phyloP scores from a whole-genome alignment of 2,888 invertebrate species.

The Baccha elongata region DNA sequence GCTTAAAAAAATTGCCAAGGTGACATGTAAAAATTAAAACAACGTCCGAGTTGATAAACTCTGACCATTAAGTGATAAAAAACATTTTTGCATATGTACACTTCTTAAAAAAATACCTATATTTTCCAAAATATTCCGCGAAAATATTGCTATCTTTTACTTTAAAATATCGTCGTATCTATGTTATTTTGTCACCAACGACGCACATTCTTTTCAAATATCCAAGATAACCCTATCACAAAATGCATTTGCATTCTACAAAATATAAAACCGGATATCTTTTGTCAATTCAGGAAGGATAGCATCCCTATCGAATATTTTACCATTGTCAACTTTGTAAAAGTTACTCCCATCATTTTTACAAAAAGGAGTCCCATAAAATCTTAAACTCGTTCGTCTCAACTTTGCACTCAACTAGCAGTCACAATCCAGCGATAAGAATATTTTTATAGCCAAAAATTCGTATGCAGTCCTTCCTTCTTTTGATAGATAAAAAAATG shows the following conservation, averaged over 20 bases:
- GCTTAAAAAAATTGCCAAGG: too few species aligned
- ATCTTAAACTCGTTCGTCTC: constrained; percentile 13
- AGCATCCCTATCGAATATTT: constrained; percentile 18
- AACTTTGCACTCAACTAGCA: constrained; percentile 5
- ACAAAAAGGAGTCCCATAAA: constrained; percentile 27
- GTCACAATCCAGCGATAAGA: constrained; percentile 46
- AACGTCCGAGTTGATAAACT: too few species aligned
- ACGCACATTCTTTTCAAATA: neutral
- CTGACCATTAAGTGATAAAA: too few species aligned
- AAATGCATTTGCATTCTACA: constrained; percentile 27
- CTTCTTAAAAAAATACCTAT: too few species aligned
- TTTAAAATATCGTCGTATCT: too few species aligned
- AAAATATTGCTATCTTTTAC: too few species aligned
- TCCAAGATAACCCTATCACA: constrained; percentile 14
- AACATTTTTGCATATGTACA: too few species aligned
- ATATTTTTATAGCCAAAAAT: constrained; percentile 38
- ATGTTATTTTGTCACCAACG: too few species aligned
- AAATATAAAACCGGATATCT: constrained; percentile 22
- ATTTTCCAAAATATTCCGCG: too few species aligned
- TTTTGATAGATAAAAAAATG: constrained; percentile 35
- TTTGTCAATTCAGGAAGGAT: constrained; percentile 32
- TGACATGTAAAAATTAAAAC: too few species aligned
- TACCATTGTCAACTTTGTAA: constrained; percentile 41
- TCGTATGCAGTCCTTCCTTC: constrained; percentile 35
- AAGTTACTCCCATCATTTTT: constrained; percentile 3